Base-by-base conservation (phyloP, 2,888 invertebrate genomes). In the Zaprionus bogoriensis region DNA sequence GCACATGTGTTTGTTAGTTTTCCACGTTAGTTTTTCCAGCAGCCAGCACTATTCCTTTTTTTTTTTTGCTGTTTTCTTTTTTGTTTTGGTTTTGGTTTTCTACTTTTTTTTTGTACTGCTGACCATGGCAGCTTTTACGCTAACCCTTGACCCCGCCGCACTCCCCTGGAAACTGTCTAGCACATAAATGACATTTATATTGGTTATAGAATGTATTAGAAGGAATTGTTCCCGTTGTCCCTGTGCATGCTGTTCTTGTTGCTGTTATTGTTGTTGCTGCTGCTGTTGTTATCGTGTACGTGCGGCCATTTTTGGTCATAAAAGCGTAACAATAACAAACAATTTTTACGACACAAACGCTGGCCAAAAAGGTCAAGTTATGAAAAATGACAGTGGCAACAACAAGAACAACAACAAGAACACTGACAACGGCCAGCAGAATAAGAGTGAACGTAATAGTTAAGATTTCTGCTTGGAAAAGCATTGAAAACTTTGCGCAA, bases 151-250 rank as follows among this genome's bases (percentile, higher is more conserved):
- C 46, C 38, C 10, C 53, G 22, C 32, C 47, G 25, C 39, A 22
- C 39, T n/a, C 28, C 38, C 30, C 45, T 19, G 54, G 63, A 77
- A 77, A 68, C 75, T 82, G 87, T 84, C 82, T 71, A 48, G 79
- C 69, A 74, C 82, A 81, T 75, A 87, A 82, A 82, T 87, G 82
- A 84, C 82, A 84, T 76, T 82, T 87, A 78, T 80, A 80, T 80
- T 80, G 80, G 80, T 77, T 83, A 85, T 76, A 65, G 75, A 74
- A 71, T 63, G 84, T 73, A 80, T 80, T 83, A 79, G 70, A 73
- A 66, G 77, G 65, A 68, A 72, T 54, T 60, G 60, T 69, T 64
- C 55, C n/a, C 42, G 52, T 45, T 67, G 28, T 55, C n/a, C 46
- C 32, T 52, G 20, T 19, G 27, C 22, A n/a, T 23, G 42, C 41